Evolutionary conservation across 2,113 vertebrate species (phyloP), one percentile per base, ranked within the genome.

Genomic region (Puffinus mauretanicus): DNA sequence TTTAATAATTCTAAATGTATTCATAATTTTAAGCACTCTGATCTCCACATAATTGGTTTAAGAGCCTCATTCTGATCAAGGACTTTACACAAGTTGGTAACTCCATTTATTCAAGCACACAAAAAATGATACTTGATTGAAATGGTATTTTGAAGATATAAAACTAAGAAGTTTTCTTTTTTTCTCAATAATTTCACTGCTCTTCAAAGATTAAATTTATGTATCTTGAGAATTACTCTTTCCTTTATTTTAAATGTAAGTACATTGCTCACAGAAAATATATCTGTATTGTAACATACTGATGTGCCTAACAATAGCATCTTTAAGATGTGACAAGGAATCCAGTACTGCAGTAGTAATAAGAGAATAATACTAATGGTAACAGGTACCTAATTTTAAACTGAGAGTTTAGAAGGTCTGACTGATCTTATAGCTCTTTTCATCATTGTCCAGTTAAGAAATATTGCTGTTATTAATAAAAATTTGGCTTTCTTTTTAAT

Each of bases 31-130:
- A 92, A 97, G 79, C 86, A 88, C 90, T 94, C 73, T 86, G 90
- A 95, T 95, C 93, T 97, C 83, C 75, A 92, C 86, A 81, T 97
- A 97, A 97, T 96, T 96, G 89, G 54, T 92, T 96, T 95, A 96
- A 97, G 92, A 97, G 90, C 86, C 94, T 96, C 81, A 91, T 94
- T 97, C 86, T 92, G 90, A 97, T 95, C 81, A 92, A 94, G 91
- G 85, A 92, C 93, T 95, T 94, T 46, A 82, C 18, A 90, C 52
- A 86, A 96, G 81, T 91, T 96, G 70, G 72, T 92, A 97, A 87
- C 94, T 94, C 85, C 85, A 95, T 95, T 96, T 95, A 82, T 96
- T 96, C 76, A 79, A 96, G 93, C 61, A 89, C 34, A 95, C 46
- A 94, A 85, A 86, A 96, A 87, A 82, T 72, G 66, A 88, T 81